A percentile compares a stretch with the other conserved stretches of the same genome.
Evolutionary conservation across 2,888 invertebrate species (phyloP).

Genomic region (Glaucopsyche alexis): DNA sequence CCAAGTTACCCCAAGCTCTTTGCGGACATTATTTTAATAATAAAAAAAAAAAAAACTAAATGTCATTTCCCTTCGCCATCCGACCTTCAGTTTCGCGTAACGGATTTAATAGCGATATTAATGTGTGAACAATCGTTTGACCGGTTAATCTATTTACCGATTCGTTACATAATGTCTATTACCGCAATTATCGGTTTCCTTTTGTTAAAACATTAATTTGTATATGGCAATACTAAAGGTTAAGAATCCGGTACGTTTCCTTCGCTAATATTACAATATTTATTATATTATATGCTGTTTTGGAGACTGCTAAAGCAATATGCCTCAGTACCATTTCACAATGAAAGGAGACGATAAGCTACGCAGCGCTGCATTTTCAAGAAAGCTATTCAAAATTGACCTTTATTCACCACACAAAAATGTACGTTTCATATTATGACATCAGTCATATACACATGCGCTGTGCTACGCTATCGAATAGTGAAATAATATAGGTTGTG

Average conservation of each 20-base stretch:
- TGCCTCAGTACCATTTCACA: background rate
- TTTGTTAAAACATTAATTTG: slow-evolving; percentile 36
- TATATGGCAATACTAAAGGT: slow-evolving; percentile 39
- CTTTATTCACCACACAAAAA: too few species aligned
- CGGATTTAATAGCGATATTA: slow-evolving; percentile 29
- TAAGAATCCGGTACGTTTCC: slow-evolving; percentile 41
- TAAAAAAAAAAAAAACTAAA: slow-evolving; percentile 16
- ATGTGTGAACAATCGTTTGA: slow-evolving; percentile 25
- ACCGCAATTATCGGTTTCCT: slow-evolving; percentile 38
- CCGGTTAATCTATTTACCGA: slow-evolving; percentile 36
- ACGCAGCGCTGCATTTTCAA: too few species aligned
- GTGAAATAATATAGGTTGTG: too few species aligned
- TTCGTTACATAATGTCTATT: slow-evolving; percentile 38
- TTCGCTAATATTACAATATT: slow-evolving; percentile 39
- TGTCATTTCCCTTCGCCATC: background rate
- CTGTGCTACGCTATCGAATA: too few species aligned
- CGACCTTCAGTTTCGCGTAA: slow-evolving; percentile 17
- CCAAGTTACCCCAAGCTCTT: background rate
- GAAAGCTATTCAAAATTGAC: too few species aligned
- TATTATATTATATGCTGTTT: too few species aligned
- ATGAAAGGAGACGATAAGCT: too few species aligned
- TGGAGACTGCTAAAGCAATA: background rate
- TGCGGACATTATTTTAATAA: background rate
- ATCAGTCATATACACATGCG: too few species aligned
- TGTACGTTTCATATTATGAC: too few species aligned